Conservation (phyloP, 2,113 vertebrate genomes). For the Sus scrofa region DNA sequence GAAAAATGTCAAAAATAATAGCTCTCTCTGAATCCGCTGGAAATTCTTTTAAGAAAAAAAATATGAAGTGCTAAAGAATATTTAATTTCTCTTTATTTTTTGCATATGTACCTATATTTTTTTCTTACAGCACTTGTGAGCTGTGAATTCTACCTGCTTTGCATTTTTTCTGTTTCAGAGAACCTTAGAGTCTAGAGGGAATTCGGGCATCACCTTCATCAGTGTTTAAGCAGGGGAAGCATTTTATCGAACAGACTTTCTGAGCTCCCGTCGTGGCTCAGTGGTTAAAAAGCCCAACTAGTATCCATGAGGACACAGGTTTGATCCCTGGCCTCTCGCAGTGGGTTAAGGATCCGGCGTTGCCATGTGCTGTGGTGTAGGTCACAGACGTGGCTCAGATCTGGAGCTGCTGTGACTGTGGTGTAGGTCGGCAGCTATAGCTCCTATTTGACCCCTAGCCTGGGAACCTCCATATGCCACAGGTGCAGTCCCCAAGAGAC, state of each 20-base stretch:
- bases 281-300: too few relatives aligned
- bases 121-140: neutral
- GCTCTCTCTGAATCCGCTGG: conserved; percentile 23
- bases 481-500: too few relatives aligned
- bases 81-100: conserved; percentile 2
- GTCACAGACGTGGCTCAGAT: too few relatives aligned
- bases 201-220: neutral
- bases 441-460: too few relatives aligned
- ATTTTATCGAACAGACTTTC: neutral
- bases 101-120: neutral
- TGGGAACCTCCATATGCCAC: too few relatives aligned
- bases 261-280: too few relatives aligned
- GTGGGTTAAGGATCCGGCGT: too few relatives aligned
- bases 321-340: too few relatives aligned
- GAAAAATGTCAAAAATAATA: conserved; percentile 57
- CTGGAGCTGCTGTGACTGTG: too few relatives aligned
- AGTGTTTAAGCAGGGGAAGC: neutral
- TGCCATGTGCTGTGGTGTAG: too few relatives aligned
- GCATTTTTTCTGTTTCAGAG: neutral
- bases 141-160: neutral
- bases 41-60: conserved; percentile 45
- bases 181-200: neutral
- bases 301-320: too few relatives aligned
- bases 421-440: too few relatives aligned
- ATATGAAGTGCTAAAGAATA: neutral